Evolutionary conservation across 2,888 invertebrate species (phyloP).

Genomic region (Cantharis rustica): DNA sequence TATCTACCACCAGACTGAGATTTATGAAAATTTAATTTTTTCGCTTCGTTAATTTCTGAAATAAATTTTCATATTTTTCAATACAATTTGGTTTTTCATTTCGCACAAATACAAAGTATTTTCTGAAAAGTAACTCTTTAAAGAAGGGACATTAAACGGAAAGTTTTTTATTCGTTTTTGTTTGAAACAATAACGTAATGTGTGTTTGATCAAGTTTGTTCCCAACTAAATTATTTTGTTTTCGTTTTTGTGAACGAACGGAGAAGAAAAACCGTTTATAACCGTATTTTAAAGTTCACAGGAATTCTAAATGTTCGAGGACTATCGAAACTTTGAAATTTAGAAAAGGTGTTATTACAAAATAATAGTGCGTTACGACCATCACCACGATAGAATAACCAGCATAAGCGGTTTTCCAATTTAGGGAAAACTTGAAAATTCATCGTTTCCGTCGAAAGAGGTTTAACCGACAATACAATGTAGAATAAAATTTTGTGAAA

Average conservation of each 20-base stretch:
- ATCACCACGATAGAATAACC: not conserved
- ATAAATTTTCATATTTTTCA: not conserved
- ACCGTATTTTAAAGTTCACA: not conserved
- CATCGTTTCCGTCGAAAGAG: too few relatives aligned
- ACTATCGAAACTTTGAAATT: not conserved
- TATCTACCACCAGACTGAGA: not conserved
- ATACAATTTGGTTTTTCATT: not conserved
- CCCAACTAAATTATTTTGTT: not conserved
- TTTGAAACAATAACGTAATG: not conserved
- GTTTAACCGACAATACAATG: too few relatives aligned
- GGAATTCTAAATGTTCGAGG: not conserved
- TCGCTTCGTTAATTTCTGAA: not conserved
- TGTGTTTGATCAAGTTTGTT: not conserved
- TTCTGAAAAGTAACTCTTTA: not conserved
- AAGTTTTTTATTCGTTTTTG: not conserved
- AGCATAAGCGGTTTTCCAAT: not conserved
- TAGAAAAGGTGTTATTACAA: not conserved
- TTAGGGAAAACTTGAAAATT: not conserved
- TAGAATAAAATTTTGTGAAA: too few relatives aligned
- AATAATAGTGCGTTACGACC: not conserved
- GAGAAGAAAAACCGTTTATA: not conserved
- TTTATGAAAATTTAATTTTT: not conserved
- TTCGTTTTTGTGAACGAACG: not conserved
- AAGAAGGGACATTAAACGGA: not conserved
- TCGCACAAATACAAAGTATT: not conserved